Evolutionary conservation across 2,888 invertebrate genomes (phyloP), one percentile per base, ranked within the genome.

Genomic region (Strigamia maritima): DNA sequence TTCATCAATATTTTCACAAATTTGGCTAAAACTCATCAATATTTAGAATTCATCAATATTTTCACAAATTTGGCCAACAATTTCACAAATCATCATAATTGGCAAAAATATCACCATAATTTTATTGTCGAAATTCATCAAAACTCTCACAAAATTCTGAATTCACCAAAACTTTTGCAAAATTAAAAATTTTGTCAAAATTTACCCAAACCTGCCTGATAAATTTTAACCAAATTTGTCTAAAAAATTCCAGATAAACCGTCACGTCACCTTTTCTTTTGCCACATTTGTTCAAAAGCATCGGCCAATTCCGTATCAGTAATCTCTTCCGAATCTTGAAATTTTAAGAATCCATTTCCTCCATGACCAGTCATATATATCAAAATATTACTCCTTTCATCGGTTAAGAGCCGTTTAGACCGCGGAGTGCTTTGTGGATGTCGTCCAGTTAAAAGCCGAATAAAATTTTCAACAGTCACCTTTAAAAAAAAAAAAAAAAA

Each of bases 271-370:
- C 97, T 91, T 86, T 93, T 91, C 85, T 99, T 98, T 85, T 98
- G 97, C 95, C 97, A 98, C 99, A 99, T 99, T 87, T 99, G 98
- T 85, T 99, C 97, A 79, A 99, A 90, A 22, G 98, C 98, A 90
- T 99, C 98, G 22, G 98, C 98, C 83, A 99, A 88, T 86, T 99
- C 99, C 83, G 97, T 95, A 86, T 95, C 97, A 1, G 98, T 98
- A 26, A 99, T 94, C 87, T 99, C 99, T 85, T 99, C 98, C 0
- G 98, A 95, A 86, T 99, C 98, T 88, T 99, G 99, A 85, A 99
- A 99, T 87, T 99, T 99, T 0, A 99, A 88, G 85, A 99, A 99
- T 0, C 98, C 98, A 88, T 99, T 98, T 22, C 99, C 99, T 6
- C 99, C 99, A 86, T 99, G 99, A 3, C 89, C 93, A 0, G 98